Percentiles rank a stretch among this genome's conserved stretches.
These are phyloP conservation scores for Hippocampus kuda DNA, from an alignment of 2,797 vertebrate genomes.

Conservation along the genomic window DNA sequence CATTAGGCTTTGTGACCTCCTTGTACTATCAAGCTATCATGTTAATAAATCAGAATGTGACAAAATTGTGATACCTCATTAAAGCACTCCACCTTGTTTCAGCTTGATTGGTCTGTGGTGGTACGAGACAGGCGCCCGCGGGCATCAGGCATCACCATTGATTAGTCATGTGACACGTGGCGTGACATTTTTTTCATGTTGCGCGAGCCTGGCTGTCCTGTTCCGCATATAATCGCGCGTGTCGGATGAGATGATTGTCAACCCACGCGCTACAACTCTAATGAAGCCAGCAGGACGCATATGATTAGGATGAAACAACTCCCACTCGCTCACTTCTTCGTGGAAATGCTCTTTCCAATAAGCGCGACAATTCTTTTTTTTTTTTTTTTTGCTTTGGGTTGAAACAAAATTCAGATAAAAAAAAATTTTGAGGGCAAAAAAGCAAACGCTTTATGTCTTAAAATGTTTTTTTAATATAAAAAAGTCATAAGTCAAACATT, in stretches of 20 bases:
- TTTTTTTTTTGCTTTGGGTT: too few relatives aligned
- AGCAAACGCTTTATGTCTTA: too few relatives aligned
- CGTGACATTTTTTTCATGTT: slow-evolving; percentile 5
- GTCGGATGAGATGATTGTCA: slow-evolving; percentile 3
- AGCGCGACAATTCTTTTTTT: too few relatives aligned
- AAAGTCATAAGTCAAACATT: too few relatives aligned
- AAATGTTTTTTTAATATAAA: too few relatives aligned
- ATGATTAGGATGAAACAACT: neutral
- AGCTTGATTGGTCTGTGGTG: neutral
- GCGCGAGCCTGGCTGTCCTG: neutral
- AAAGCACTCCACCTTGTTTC: slow-evolving; percentile 4
- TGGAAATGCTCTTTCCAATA: neutral
- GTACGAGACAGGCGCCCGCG: neutral
- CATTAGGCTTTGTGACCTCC: neutral
- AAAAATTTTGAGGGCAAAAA: too few relatives aligned
- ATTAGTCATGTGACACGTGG: neutral
- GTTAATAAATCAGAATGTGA: neutral
- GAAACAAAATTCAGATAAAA: too few relatives aligned
- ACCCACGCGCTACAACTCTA: neutral
- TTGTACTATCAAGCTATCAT: neutral
- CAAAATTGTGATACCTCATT: slow-evolving; percentile 1
- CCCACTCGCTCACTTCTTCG: neutral
- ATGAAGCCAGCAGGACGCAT: neutral
- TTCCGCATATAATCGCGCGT: neutral
- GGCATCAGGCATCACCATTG: slow-evolving; percentile 4